Conservation (phyloP, 2,797 vertebrate genomes). For the Sebastes melanostomus region DNA sequence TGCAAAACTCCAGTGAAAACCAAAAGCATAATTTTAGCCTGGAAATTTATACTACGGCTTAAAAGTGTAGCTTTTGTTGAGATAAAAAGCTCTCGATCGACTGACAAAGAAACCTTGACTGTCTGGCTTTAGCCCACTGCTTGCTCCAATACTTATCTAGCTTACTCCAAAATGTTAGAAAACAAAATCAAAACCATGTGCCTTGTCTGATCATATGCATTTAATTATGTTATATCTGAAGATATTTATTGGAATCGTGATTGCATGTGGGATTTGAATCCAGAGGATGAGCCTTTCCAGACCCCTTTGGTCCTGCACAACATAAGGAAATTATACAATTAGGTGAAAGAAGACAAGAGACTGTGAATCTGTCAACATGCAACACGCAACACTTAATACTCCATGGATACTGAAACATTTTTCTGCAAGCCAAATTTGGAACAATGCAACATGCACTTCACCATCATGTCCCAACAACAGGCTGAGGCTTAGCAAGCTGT, state of each 20-base stretch:
- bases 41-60: background rate
- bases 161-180: background rate
- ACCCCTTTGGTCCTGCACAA: slow-evolving; percentile 4
- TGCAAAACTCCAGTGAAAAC: slow-evolving; percentile 11
- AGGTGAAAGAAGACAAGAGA: background rate
- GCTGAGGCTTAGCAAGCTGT: background rate
- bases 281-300: slow-evolving; percentile 17
- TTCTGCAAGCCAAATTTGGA: background rate
- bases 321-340: slow-evolving; percentile 18
- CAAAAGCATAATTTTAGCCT: background rate
- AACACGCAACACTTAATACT: background rate
- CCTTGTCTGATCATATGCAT: slow-evolving; percentile 11
- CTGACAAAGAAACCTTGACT: slow-evolving; percentile 4
- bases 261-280: slow-evolving; percentile 6
- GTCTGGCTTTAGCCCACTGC: background rate
- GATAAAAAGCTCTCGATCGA: slow-evolving; percentile 20
- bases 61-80: background rate
- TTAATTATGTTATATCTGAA: slow-evolving; percentile 5
- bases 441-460: background rate
- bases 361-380: background rate
- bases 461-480: background rate
- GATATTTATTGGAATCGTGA: background rate
- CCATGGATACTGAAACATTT: background rate
- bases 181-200: slow-evolving; percentile 1
- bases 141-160: background rate